Evolutionary conservation across 2,113 vertebrate genomes (phyloP).

Genomic region (Hippocampus mohnikei): DNA sequence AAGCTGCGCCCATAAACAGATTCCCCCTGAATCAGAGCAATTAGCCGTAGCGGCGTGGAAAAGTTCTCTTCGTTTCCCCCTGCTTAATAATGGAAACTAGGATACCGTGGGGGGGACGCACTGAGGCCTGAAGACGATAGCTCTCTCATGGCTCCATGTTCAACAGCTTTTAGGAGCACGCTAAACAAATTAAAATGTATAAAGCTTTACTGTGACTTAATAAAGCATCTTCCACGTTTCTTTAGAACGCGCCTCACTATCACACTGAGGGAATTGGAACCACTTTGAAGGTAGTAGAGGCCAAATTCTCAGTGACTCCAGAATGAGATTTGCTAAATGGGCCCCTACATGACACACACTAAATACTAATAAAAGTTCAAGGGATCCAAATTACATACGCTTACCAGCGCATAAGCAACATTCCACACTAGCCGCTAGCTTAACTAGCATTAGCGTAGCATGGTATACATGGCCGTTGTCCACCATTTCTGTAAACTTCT

Average conservation of each 20-base stretch:
- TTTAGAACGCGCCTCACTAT: conserved; percentile 25
- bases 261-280: conserved; percentile 29
- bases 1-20: conserved; percentile 76
- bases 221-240: conserved; percentile 48
- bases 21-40: conserved; percentile 75
- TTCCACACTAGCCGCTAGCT: conserved; percentile 50
- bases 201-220: conserved; percentile 62
- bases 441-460: conserved; percentile 57
- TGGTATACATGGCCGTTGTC: conserved; percentile 40
- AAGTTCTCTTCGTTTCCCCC: conserved; percentile 68
- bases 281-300: conserved; percentile 9
- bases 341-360: conserved; percentile 19
- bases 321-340: conserved; percentile 38
- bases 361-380: conserved; percentile 37
- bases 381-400: conserved; percentile 45
- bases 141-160: conserved; percentile 65
- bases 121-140: conserved; percentile 61
- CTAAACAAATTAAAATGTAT: conserved; percentile 66
- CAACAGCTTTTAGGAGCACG: conserved; percentile 59
- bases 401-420: conserved; percentile 52
- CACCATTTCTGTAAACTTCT: not conserved
- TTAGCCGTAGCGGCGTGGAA: conserved; percentile 65
- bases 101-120: conserved; percentile 58
- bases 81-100: conserved; percentile 72
- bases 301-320: conserved; percentile 25